These are phyloP conservation scores for Galerucella calmariensis DNA, from an alignment of 2,888 invertebrate genomes.

Conservation along the genomic window DNA sequence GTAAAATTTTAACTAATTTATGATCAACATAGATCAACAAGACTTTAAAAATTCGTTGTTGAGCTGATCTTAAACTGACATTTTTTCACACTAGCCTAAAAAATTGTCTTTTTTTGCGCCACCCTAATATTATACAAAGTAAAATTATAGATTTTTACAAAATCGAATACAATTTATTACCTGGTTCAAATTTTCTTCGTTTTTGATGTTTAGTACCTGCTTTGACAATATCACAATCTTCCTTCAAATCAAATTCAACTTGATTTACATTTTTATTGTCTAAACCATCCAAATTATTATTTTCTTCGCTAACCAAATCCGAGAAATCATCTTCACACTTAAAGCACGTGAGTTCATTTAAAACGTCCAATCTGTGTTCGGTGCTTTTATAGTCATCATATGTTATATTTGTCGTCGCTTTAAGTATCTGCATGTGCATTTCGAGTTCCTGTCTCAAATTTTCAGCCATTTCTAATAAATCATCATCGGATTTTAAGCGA, in stretches of 20 bases:
- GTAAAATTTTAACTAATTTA: too few relatives aligned
- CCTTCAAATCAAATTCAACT: neutral
- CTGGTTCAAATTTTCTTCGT: too few relatives aligned
- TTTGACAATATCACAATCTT: too few relatives aligned
- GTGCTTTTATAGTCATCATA: neutral
- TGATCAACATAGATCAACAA: too few relatives aligned
- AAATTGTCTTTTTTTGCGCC: too few relatives aligned
- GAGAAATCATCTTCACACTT: constrained; percentile 5
- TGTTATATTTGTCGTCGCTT: neutral
- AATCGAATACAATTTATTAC: too few relatives aligned
- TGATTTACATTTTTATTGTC: neutral
- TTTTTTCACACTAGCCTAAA: too few relatives aligned
- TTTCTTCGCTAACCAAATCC: neutral
- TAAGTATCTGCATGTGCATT: constrained; percentile 28
- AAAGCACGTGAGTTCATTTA: constrained; percentile 14
- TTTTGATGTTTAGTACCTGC: too few relatives aligned
- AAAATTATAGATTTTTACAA: too few relatives aligned
- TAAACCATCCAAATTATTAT: neutral
- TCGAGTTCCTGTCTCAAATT: constrained; percentile 28
- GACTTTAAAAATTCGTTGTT: too few relatives aligned
- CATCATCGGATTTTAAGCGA: constrained; percentile 13
- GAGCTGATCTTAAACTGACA: too few relatives aligned
- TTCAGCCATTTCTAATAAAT: constrained; percentile 26
- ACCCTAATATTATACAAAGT: too few relatives aligned
- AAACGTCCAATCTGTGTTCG: constrained; percentile 12